Evolutionary conservation across 2,113 vertebrate genomes (phyloP).

Genomic region (Lampris megalopsis): DNA sequence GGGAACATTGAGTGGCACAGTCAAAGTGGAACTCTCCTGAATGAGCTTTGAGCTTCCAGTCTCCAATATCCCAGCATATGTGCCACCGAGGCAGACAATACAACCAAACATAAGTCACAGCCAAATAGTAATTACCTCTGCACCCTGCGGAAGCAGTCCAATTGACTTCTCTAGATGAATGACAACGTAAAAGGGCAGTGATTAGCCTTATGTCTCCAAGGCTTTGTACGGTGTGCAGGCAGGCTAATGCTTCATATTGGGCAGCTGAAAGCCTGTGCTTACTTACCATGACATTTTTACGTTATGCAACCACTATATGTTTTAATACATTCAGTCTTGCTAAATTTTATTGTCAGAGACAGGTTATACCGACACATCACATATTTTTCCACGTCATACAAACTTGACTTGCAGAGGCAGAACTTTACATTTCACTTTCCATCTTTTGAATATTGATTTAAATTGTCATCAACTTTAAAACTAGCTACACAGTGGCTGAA

Average conservation of each 20-base stretch:
- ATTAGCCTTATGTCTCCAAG: constrained; percentile 67
- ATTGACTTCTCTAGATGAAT: constrained; percentile 75
- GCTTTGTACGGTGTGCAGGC: constrained; percentile 67
- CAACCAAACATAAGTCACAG: constrained; percentile 67
- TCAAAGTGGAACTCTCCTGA: constrained; percentile 69
- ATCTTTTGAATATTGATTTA: too few species aligned
- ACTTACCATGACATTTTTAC: constrained; percentile 60
- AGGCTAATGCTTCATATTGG: constrained; percentile 57
- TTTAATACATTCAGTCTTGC: constrained; percentile 29
- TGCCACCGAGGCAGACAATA: constrained; percentile 64
- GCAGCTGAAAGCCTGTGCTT: constrained; percentile 63
- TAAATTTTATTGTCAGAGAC: constrained; percentile 31
- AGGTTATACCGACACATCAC: not conserved
- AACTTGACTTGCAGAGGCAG: too few species aligned
- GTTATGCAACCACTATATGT: constrained; percentile 47
- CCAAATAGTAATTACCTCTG: constrained; percentile 78
- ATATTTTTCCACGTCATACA: too few species aligned
- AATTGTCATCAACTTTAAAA: too few species aligned
- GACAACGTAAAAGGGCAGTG: constrained; percentile 76
- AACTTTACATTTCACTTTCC: too few species aligned
- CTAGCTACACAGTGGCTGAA: too few species aligned
- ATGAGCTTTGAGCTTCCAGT: constrained; percentile 66
- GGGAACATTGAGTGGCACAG: constrained; percentile 55
- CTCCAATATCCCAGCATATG: constrained; percentile 55
- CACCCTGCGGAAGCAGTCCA: constrained; percentile 71